phyloP scores from a whole-genome alignment of 1,140 invertebrate genomes.

The Drosophila albomicans region DNA sequence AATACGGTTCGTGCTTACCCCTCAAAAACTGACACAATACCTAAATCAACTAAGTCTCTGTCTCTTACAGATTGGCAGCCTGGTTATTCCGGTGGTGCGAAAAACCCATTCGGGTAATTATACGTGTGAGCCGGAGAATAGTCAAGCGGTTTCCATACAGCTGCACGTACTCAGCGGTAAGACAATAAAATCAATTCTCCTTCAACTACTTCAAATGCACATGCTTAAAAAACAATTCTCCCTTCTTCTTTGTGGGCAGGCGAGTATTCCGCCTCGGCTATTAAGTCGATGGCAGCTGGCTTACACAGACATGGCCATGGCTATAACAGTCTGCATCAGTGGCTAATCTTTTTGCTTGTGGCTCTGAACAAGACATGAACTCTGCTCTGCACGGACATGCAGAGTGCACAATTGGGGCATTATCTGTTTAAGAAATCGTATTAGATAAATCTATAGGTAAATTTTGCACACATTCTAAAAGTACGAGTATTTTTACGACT shows the following conservation, averaged over 20 bases:
- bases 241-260: constrained; percentile 48
- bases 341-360: constrained; percentile 71
- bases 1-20: constrained; percentile 49
- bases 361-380: constrained; percentile 71
- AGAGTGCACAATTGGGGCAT: neutral
- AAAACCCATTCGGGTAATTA: constrained; percentile 79
- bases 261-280: constrained; percentile 83
- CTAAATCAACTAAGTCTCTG: neutral
- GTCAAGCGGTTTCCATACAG: constrained; percentile 69
- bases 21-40: no score
- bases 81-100: constrained; percentile 89
- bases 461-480: constrained; percentile 20
- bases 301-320: constrained; percentile 47
- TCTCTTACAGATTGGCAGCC: constrained; percentile 66
- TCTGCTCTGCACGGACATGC: neutral
- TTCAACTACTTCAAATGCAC: neutral
- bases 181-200: neutral
- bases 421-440: constrained; percentile 51
- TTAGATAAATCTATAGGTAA: constrained; percentile 63
- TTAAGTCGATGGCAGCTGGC: constrained; percentile 64
- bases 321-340: constrained; percentile 64
- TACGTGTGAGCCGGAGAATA: constrained; percentile 76
- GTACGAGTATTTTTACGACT: neutral
- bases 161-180: constrained; percentile 81
- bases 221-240: neutral